Evolutionary conservation across 2,113 vertebrate genomes (phyloP).

Genomic region (Poeciliopsis turrubarensis): DNA sequence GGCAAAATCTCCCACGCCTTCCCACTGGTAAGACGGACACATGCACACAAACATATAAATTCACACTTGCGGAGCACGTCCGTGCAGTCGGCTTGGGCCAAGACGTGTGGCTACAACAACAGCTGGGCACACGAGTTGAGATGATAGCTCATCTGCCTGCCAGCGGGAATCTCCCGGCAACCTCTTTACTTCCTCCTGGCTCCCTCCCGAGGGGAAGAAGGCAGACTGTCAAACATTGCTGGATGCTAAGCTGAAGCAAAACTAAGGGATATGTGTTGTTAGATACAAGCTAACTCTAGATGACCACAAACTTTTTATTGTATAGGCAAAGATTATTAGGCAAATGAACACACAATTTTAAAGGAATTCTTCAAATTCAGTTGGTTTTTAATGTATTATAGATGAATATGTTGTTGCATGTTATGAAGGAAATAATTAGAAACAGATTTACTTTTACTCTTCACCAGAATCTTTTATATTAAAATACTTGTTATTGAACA

Average conservation of each 20-base stretch:
- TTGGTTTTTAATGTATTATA: neutral
- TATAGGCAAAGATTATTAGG: neutral
- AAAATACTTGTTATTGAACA: neutral
- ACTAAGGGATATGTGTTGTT: neutral
- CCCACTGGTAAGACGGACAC: slow-evolving; percentile 85
- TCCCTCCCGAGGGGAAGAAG: slow-evolving; percentile 45
- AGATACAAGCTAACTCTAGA: neutral
- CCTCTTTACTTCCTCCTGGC: slow-evolving; percentile 31
- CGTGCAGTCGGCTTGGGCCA: slow-evolving; percentile 33
- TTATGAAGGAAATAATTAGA: neutral
- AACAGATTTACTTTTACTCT: neutral
- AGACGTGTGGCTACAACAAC: slow-evolving; percentile 38
- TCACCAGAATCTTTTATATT: neutral
- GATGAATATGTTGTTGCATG: no score
- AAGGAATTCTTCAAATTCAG: neutral
- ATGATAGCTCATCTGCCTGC: slow-evolving; percentile 54
- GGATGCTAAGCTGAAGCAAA: slow-evolving; percentile 25
- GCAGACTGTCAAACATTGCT: slow-evolving; percentile 25
- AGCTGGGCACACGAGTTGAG: slow-evolving; percentile 58
- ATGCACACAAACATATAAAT: neutral
- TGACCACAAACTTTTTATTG: neutral
- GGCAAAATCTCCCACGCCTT: slow-evolving; percentile 97
- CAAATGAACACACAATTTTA: neutral
- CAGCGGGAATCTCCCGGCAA: slow-evolving; percentile 57
- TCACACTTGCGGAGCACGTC: slow-evolving; percentile 20